Percentiles rank a stretch among this genome's conserved stretches.
Evolutionary conservation across 2,888 invertebrate genomes (phyloP).

Genomic region (Agrotis puta): DNA sequence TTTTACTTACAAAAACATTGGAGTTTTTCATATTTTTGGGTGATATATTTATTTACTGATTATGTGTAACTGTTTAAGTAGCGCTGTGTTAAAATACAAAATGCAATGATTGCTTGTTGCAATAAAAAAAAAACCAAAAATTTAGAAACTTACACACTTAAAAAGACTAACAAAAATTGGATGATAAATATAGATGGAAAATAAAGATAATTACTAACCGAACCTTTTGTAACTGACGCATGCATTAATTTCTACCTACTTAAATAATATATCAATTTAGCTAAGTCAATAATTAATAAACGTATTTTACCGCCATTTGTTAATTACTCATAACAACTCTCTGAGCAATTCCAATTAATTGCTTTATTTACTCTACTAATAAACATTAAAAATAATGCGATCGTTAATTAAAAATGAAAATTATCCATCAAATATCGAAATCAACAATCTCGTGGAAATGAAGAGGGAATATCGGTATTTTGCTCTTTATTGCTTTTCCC

Average conservation of each 20-base stretch:
- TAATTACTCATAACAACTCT: conserved; percentile 45
- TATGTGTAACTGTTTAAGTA: conserved; percentile 13
- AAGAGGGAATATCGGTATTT: conserved; percentile 46
- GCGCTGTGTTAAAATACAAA: conserved; percentile 11
- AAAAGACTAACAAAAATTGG: neutral
- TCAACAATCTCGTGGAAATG: conserved; percentile 39
- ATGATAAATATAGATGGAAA: neutral
- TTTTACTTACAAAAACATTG: conserved; percentile 74
- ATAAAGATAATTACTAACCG: neutral
- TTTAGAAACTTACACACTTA: neutral
- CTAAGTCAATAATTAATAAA: conserved; percentile 46
- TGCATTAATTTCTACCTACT: conserved; percentile 11
- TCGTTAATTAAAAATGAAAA: conserved; percentile 45
- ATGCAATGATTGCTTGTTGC: conserved; percentile 8
- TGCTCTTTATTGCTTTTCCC: conserved; percentile 62
- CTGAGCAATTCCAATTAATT: conserved; percentile 46
- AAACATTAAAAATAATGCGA: conserved; percentile 51
- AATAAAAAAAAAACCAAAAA: neutral
- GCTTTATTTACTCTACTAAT: conserved; percentile 47
- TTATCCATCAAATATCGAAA: conserved; percentile 36
- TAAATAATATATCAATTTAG: conserved; percentile 23
- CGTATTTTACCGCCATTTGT: conserved; percentile 51
- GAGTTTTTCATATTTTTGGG: conserved; percentile 64
- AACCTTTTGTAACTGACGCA: neutral
- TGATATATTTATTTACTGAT: conserved; percentile 62